Evolutionary conservation across 30 jellyfish, hydroid and myxozoan species (phyloP).

Genomic region (Nemopilema nomurai): DNA sequence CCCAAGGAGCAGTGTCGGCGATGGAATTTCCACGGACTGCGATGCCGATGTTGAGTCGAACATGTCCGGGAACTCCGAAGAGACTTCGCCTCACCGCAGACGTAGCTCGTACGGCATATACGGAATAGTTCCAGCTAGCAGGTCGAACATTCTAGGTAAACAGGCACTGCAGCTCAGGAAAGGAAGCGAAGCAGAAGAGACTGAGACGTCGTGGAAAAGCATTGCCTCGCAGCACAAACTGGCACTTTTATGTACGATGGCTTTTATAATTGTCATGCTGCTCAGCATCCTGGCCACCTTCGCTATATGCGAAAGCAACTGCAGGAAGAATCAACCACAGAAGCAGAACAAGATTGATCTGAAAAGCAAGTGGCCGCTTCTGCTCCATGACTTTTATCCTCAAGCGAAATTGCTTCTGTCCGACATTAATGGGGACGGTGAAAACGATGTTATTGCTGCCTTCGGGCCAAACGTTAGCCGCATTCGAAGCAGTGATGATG

Average conservation of each 20-base stretch:
- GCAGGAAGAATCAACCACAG: not conserved
- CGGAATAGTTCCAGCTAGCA: slow-evolving; percentile 55
- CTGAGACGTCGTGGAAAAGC: slow-evolving; percentile 6
- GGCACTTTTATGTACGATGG: slow-evolving; percentile 4
- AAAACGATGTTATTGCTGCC: slow-evolving; percentile 27
- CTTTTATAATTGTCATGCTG: not conserved
- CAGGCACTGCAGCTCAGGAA: not conserved
- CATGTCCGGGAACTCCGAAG: slow-evolving; percentile 63
- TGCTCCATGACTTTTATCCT: slow-evolving; percentile 15
- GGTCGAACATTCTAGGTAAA: not conserved
- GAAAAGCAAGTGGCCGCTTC: slow-evolving; percentile 55
- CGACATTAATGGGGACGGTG: slow-evolving; percentile 33
- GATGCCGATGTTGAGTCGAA: slow-evolving; percentile 81
- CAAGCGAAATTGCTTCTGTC: slow-evolving; percentile 23
- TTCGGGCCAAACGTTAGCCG: slow-evolving; percentile 2
- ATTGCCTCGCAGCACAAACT: slow-evolving; percentile 20
- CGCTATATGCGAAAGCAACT: slow-evolving; percentile 31
- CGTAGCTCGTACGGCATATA: slow-evolving; percentile 61
- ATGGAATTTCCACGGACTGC: slow-evolving; percentile 70
- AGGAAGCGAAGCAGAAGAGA: slow-evolving; percentile 3
- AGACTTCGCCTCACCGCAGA: slow-evolving; percentile 51
- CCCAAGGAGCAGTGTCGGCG: slow-evolving; percentile 76
- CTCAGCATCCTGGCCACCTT: slow-evolving; percentile 19
- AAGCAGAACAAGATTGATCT: not conserved
- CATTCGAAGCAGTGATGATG: not conserved